A percentile compares a stretch with the other conserved stretches of the same genome.
Evolutionary conservation across 2,113 vertebrate species (phyloP).

Genomic region (Macrotus californicus): DNA sequence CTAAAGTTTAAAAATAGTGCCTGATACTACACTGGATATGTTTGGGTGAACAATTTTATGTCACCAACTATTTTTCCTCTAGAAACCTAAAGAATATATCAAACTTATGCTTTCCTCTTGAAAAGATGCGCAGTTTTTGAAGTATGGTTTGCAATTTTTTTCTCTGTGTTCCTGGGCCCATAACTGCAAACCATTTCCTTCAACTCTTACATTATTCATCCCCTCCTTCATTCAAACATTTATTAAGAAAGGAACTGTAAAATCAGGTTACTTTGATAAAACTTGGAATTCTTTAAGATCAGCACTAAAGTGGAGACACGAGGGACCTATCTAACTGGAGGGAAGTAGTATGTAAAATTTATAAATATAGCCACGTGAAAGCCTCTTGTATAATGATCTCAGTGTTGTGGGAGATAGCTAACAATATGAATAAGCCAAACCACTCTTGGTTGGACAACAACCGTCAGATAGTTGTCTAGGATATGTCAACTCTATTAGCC

Average conservation of each 20-base stretch:
- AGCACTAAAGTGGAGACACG: not conserved
- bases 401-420: not conserved
- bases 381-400: not conserved
- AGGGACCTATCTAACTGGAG: not conserved
- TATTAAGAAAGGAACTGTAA: slow-evolving; percentile 39
- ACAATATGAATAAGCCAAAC: not conserved
- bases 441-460: not conserved
- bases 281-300: slow-evolving; percentile 35
- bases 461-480: not conserved
- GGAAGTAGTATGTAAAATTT: not conserved
- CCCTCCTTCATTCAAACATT: slow-evolving; percentile 38
- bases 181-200: slow-evolving; percentile 9
- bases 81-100: not conserved
- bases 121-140: not conserved
- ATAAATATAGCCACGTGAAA: not conserved
- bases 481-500: not conserved
- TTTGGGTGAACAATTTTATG: not conserved
- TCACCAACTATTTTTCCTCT: not conserved
- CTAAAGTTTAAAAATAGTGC: not conserved
- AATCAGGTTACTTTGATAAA: slow-evolving; percentile 47
- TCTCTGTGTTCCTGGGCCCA: not conserved
- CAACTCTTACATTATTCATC: slow-evolving; percentile 36
- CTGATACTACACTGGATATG: not conserved
- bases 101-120: not conserved
- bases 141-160: not conserved